Evolutionary conservation across 2,888 invertebrate species (phyloP).

Genomic region (Priocnemis perturbator): DNA sequence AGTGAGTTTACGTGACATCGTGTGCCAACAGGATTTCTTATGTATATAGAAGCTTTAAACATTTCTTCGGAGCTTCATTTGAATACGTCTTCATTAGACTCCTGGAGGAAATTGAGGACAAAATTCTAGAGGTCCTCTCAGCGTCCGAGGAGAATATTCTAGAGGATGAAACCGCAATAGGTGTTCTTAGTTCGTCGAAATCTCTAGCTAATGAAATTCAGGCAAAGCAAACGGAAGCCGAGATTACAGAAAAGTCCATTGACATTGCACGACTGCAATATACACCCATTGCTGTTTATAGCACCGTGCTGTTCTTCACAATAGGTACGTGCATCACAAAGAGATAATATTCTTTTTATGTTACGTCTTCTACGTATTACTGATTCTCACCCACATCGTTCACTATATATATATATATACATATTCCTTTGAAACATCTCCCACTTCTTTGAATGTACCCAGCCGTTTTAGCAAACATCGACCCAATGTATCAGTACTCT

Average conservation of each 20-base stretch:
- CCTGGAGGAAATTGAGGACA: conserved; percentile 92
- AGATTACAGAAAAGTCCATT: conserved; percentile 92
- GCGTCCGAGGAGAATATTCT: conserved; percentile 87
- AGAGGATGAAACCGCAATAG: conserved; percentile 94
- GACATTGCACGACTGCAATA: conserved; percentile 90
- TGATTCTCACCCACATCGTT: no score
- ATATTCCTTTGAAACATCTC: neutral
- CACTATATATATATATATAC: no score
- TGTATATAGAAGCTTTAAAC: conserved; percentile 16
- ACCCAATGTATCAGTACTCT: conserved; percentile 98
- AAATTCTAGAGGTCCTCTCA: conserved; percentile 88
- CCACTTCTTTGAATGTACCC: conserved; percentile 44
- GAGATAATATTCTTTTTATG: neutral
- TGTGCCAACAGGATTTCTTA: conserved; percentile 3
- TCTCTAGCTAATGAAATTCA: conserved; percentile 92
- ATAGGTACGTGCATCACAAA: conserved; percentile 80
- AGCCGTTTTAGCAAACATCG: conserved; percentile 93
- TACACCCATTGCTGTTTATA: conserved; percentile 91
- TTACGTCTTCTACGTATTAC: no score
- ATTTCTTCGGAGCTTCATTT: neutral
- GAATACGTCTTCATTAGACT: conserved; percentile 74
- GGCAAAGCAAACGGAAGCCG: conserved; percentile 92
- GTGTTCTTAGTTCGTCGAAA: conserved; percentile 91
- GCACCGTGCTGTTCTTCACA: conserved; percentile 93
- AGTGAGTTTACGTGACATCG: conserved; percentile 49